Percentiles rank a stretch among this genome's conserved stretches.
Evolutionary conservation across 2,797 vertebrate species (phyloP).

Genomic region (Coluber constrictor): DNA sequence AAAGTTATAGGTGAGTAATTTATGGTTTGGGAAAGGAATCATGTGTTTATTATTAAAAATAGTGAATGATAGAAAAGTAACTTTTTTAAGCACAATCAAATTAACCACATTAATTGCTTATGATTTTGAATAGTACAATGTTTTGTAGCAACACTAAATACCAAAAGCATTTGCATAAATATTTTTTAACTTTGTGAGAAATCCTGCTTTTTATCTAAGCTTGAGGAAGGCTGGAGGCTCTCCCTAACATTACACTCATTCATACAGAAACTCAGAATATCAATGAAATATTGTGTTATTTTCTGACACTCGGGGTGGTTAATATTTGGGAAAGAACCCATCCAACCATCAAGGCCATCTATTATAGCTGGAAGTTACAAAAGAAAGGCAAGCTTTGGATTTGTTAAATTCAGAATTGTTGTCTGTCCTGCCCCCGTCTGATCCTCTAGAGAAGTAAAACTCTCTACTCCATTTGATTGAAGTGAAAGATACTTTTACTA

Average conservation of each 20-base stretch:
- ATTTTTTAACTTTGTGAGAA: background rate
- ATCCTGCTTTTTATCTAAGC: background rate
- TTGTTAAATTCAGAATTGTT: background rate
- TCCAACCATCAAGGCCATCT: background rate
- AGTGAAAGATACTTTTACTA: background rate
- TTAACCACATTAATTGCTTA: background rate
- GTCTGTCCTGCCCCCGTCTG: background rate
- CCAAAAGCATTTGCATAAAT: background rate
- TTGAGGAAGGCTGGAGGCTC: background rate
- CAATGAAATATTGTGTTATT: background rate
- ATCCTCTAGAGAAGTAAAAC: background rate
- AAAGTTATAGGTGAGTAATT: constrained; percentile 89
- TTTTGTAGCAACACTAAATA: background rate
- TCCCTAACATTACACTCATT: background rate
- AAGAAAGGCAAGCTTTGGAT: background rate
- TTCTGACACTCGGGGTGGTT: background rate
- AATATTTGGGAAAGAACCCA: background rate
- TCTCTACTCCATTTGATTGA: background rate
- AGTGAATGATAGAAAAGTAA: background rate
- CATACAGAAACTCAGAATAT: background rate
- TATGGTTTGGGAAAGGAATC: background rate
- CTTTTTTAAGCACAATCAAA: background rate
- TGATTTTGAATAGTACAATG: background rate
- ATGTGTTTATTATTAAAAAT: background rate
- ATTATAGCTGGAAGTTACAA: background rate